Conservation (phyloP, 2,888 invertebrate species). For the Sepioteuthis lessoniana region DNA sequence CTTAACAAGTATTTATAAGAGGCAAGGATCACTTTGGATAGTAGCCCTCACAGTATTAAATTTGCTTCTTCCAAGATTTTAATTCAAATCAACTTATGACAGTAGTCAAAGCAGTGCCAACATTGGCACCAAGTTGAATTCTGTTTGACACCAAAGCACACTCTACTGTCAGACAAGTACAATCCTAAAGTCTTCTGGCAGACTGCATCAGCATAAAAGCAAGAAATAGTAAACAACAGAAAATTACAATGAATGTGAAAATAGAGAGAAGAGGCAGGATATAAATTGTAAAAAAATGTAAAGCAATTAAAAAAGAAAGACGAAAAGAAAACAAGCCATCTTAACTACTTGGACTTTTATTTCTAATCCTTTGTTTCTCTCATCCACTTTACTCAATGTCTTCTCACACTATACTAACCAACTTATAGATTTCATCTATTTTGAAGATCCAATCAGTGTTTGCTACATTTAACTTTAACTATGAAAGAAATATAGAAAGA, state of each 20-base stretch:
- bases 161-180: background rate
- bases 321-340: background rate
- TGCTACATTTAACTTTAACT: too few relatives aligned
- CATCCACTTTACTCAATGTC: background rate
- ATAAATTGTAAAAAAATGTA: background rate
- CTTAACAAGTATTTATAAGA: background rate
- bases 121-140: background rate
- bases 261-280: background rate
- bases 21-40: background rate
- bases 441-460: background rate
- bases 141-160: too few relatives aligned
- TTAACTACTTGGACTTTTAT: background rate
- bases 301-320: background rate
- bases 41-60: background rate
- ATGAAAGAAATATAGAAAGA: background rate
- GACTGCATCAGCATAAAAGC: background rate
- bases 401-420: background rate
- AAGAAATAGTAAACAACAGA: background rate
- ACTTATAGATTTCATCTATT: background rate
- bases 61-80: background rate
- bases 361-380: background rate
- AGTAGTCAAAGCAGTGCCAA: background rate
- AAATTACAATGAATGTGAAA: background rate
- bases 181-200: background rate
- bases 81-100: background rate